Evolutionary conservation across 2,797 vertebrate genomes (phyloP), one percentile per base, ranked within the genome.

Genomic region (Microctenopoma steveboyesi): DNA sequence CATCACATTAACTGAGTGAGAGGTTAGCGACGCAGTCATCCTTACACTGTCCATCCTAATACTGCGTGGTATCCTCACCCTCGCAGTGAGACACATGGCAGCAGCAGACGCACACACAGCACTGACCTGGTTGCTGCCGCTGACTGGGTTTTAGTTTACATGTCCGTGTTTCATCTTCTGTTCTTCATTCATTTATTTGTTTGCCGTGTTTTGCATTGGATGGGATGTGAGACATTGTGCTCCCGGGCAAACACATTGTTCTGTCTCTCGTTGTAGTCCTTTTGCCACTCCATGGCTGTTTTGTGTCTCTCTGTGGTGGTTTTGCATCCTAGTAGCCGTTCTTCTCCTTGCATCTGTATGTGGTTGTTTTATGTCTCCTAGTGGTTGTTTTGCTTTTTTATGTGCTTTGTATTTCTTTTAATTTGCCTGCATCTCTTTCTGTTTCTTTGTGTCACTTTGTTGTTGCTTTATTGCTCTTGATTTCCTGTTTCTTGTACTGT

Each of bases 21-120:
- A 71, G 58, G 69, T 77, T 64, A 56, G 35, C 57, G 37, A 18
- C 22, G 1, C 56, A 40, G 56, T 64, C 61, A 33, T 58, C 53
- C 53, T 45, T 9, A 64, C 60, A 30, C 60, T 14, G 40, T 42
- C 14, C 61, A 33, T 55, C 53, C 53, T 40, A 3, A 10, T 54
- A 4, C 46, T 35, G 63, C 64, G 63, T 67, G 76, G 50, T 37
- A 40, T 72, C 76, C 72, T n/a, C 74, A 65, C 66, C 63, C 70
- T 48, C 6, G 61, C 66, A 27, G 56, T 43, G 46, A 22, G 51
- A 30, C 61, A 51, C 57, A 40, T 11, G 54, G 48, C 56, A 33
- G 71, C 46, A 53, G 52, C 42, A 72, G 79, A 72, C 53, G 62
- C 57, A 69, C 35, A 45, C 33, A 40, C 25, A 0, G 4, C 7